Conservation (phyloP, 2,113 vertebrate species). For the Antechinus stuartii region DNA sequence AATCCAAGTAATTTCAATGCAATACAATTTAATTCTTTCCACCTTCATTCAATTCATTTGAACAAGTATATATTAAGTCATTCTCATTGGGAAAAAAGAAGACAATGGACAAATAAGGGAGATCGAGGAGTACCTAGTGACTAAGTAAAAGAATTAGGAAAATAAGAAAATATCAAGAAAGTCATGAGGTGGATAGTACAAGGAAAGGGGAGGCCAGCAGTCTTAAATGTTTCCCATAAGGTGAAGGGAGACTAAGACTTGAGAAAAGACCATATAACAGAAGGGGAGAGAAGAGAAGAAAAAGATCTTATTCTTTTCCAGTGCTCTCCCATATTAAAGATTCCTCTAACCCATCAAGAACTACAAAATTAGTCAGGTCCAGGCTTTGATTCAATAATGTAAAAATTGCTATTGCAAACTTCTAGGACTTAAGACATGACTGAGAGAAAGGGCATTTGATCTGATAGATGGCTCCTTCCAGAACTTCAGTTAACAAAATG, state of each 20-base stretch:
- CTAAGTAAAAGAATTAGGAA: too few relatives aligned
- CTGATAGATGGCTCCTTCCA: too few relatives aligned
- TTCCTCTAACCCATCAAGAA: neutral
- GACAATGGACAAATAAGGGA: neutral
- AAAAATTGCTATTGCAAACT: neutral
- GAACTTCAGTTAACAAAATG: neutral
- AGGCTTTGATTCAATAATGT: neutral
- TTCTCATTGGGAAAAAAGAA: neutral
- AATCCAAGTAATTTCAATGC: neutral
- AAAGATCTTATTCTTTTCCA: neutral
- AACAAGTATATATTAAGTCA: neutral
- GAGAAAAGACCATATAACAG: neutral
- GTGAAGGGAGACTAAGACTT: neutral
- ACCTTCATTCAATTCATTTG: neutral
- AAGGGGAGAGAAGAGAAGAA: neutral
- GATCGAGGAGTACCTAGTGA: neutral
- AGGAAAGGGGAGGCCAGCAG: neutral
- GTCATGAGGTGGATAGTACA: neutral
- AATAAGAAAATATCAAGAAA: neutral
- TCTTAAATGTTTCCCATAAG: neutral
- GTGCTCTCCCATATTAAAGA: neutral
- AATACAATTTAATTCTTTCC: neutral
- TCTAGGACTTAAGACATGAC: neutral
- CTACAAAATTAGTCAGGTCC: neutral
- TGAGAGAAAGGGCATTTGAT: neutral